phyloP scores from a whole-genome alignment of 1,140 invertebrate genomes.

The Zophobas morio region DNA sequence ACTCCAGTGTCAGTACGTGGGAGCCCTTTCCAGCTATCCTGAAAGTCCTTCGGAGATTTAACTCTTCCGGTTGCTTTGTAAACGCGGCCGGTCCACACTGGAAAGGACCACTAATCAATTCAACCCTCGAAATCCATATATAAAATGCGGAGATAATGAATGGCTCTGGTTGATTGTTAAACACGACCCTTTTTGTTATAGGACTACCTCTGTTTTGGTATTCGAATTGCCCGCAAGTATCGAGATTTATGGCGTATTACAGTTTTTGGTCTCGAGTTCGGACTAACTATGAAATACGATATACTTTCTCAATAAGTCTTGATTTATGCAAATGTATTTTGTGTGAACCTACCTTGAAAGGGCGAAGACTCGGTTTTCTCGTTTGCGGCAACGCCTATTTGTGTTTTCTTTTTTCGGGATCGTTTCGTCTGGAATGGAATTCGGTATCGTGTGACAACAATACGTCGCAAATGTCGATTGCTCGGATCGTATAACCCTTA shows the following conservation, averaged over 20 bases:
- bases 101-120: constrained; percentile 34
- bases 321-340: constrained; percentile 31
- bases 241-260: constrained; percentile 6
- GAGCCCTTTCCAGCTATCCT: constrained; percentile 6
- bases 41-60: constrained; percentile 30
- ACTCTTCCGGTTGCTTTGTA: constrained; percentile 33
- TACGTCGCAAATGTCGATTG: constrained; percentile 42
- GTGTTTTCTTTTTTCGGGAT: constrained; percentile 9
- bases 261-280: constrained; percentile 5
- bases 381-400: background rate
- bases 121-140: constrained; percentile 4
- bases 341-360: background rate
- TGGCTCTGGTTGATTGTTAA: constrained; percentile 19
- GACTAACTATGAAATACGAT: constrained; percentile 18
- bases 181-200: constrained; percentile 23
- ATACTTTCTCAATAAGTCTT: constrained; percentile 17
- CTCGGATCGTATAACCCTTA: constrained; percentile 40
- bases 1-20: constrained; percentile 23
- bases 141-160: constrained; percentile 19
- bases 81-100: constrained; percentile 7
- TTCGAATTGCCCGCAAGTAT: background rate
- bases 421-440: constrained; percentile 13
- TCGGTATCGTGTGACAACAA: constrained; percentile 27
- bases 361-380: constrained; percentile 3
- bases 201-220: background rate